Evolutionary conservation across 2,113 vertebrate species (phyloP), one percentile per base, ranked within the genome.

Genomic region (Passerina amoena): DNA sequence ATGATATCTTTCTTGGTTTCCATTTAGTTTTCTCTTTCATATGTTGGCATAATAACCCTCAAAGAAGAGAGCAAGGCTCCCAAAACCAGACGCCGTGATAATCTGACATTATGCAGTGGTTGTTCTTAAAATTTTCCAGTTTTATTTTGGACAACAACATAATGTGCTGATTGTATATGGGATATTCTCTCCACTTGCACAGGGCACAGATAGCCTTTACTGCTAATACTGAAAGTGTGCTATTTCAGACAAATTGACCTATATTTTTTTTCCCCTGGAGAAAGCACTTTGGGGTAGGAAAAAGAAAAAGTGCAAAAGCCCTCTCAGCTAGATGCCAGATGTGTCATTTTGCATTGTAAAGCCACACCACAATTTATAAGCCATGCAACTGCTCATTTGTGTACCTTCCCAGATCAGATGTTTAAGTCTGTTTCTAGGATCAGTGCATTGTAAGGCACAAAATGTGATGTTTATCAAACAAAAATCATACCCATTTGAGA

Each of bases 291-390:
- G 17, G n/a, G 31, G 11, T 44, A 86, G 47, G 45, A 60, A 60
- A 82, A 48, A 77, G 61, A 87, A 78, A 84, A 73, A 63, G 6
- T 30, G 12, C 68, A 91, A 86, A 92, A 85, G 12, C 47, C 75
- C 70, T 84, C 82, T 82, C 78, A 91, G 87, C 59, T 45, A 69
- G 50, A 95, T 82, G 81, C 84, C 91, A 96, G 91, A 85, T 72
- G 54, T 76, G 81, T 27, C 73, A 65, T 61, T 91, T 88, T 78
- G 54, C 51, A 92, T 20, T 87, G 54, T 76, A 86, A 96, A 79
- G 45, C 78, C 83, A 89, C 69, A 82, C 33, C 61, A 95, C 84
- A 61, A 47, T 90, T 95, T 88, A 69, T 47, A 95, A 88, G 35
- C 66, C 71, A 59, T n/a, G 45, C 45, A 82, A 92, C 37, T 73